phyloP scores from a whole-genome alignment of 2,888 invertebrate genomes.

The Bugulina stolonifera region DNA sequence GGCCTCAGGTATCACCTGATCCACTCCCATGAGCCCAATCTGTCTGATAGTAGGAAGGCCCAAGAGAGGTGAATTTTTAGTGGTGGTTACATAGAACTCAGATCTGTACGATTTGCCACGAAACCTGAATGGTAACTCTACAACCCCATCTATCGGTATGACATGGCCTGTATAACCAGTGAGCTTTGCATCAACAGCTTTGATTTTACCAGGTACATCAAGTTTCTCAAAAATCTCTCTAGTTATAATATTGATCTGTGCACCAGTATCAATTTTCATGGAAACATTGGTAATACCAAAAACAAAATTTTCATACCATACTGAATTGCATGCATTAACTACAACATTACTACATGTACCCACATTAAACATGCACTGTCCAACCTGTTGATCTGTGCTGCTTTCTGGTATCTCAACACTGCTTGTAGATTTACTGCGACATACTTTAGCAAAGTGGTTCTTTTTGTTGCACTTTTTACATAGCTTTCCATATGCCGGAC shows the following conservation, averaged over 20 bases:
- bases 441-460: not conserved
- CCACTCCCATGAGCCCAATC: not conserved
- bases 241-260: not conserved
- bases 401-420: not conserved
- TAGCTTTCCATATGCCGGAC: slow-evolving; percentile 4
- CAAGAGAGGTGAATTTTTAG: not conserved
- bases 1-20: not conserved
- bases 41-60: not conserved
- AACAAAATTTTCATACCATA: slow-evolving; percentile 16
- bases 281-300: not conserved
- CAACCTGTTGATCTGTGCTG: not conserved
- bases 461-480: not conserved
- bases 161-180: not conserved
- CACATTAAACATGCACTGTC: not conserved
- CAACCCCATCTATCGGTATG: not conserved
- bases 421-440: not conserved
- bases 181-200: not conserved
- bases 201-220: not conserved
- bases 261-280: slow-evolving; percentile 1
- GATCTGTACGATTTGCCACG: not conserved
- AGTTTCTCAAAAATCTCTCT: not conserved
- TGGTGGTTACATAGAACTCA: slow-evolving; percentile 6
- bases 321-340: not conserved
- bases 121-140: not conserved
- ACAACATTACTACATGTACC: not conserved